These are phyloP conservation scores for Xanthorhoe spadicearia DNA, from an alignment of 2,888 invertebrate species.

Conservation along the genomic window DNA sequence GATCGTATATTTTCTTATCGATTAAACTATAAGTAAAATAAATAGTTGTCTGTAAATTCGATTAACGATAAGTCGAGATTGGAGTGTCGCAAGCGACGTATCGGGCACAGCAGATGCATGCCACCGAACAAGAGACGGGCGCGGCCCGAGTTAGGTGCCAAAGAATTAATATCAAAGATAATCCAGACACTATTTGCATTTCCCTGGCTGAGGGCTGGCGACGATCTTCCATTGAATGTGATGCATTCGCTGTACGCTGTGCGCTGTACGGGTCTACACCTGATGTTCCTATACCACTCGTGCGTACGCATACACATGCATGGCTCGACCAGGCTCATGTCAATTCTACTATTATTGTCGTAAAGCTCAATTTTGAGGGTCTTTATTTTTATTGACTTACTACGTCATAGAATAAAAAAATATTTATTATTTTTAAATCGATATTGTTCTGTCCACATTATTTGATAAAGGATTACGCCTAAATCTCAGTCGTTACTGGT, in stretches of 20 bases:
- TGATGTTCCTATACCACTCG: slow-evolving; percentile 82
- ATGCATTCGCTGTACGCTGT: slow-evolving; percentile 73
- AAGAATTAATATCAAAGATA: slow-evolving; percentile 83
- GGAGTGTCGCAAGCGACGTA: slow-evolving; percentile 34
- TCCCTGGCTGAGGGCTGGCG: slow-evolving; percentile 58
- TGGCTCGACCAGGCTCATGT: slow-evolving; percentile 68
- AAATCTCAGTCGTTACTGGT: slow-evolving; percentile 72
- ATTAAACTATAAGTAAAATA: slow-evolving; percentile 51
- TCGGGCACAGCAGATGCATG: slow-evolving; percentile 54
- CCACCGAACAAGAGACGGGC: slow-evolving; percentile 59
- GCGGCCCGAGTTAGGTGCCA: slow-evolving; percentile 77
- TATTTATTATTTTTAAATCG: slow-evolving; percentile 70
- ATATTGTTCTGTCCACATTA: slow-evolving; percentile 77
- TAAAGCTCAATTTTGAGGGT: slow-evolving; percentile 81
- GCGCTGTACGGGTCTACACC: slow-evolving; percentile 83
- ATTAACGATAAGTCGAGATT: slow-evolving; percentile 43
- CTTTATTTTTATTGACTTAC: slow-evolving; percentile 71
- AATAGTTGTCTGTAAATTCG: slow-evolving; percentile 40
- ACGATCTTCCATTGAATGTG: slow-evolving; percentile 79
- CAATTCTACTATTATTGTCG: slow-evolving; percentile 80
- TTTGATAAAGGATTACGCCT: slow-evolving; percentile 68
- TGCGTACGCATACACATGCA: slow-evolving; percentile 69
- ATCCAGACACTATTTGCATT: slow-evolving; percentile 76
- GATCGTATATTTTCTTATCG: slow-evolving; percentile 52
- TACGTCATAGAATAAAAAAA: slow-evolving; percentile 60